Percentiles rank a stretch among this genome's conserved stretches.
Conservation (phyloP, 1,140 invertebrate species). For the Bradysia coprophila region DNA sequence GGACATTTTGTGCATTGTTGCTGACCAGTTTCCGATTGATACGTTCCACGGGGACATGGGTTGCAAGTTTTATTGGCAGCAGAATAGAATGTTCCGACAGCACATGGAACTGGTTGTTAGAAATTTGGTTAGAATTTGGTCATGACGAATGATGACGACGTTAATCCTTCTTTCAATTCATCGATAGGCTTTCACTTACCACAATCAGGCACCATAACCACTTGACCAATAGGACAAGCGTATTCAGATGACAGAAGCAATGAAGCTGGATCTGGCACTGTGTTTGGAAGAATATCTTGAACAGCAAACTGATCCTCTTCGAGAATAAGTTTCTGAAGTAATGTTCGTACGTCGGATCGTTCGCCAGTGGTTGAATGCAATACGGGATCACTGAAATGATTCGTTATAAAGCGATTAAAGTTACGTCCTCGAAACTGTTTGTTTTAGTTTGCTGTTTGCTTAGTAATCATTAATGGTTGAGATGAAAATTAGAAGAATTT, state of each 20-base stretch:
- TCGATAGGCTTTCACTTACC: constrained; percentile 42
- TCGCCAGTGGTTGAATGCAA: constrained; percentile 72
- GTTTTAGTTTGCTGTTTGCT: neutral
- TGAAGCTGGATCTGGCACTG: constrained; percentile 79
- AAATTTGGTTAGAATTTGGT: constrained; percentile 1
- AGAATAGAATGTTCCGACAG: constrained; percentile 79
- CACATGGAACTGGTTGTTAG: constrained; percentile 65
- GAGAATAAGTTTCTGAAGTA: constrained; percentile 72
- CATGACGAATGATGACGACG: neutral
- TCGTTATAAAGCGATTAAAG: constrained; percentile 3
- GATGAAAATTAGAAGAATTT: too few species aligned
- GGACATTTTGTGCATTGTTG: constrained; percentile 75
- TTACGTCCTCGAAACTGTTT: too few species aligned
- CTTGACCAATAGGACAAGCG: constrained; percentile 80
- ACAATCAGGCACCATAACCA: constrained; percentile 79
- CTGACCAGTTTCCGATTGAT: constrained; percentile 87
- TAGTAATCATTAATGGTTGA: neutral
- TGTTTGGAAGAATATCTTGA: constrained; percentile 82
- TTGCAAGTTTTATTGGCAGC: constrained; percentile 53
- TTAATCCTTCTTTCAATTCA: neutral
- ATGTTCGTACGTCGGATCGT: constrained; percentile 56
- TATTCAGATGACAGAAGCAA: constrained; percentile 73
- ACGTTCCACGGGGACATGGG: constrained; percentile 74
- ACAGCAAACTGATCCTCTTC: constrained; percentile 88
- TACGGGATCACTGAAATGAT: constrained; percentile 70